Evolutionary conservation across 2,888 invertebrate species (phyloP).

Genomic region (Tortrix viridana): DNA sequence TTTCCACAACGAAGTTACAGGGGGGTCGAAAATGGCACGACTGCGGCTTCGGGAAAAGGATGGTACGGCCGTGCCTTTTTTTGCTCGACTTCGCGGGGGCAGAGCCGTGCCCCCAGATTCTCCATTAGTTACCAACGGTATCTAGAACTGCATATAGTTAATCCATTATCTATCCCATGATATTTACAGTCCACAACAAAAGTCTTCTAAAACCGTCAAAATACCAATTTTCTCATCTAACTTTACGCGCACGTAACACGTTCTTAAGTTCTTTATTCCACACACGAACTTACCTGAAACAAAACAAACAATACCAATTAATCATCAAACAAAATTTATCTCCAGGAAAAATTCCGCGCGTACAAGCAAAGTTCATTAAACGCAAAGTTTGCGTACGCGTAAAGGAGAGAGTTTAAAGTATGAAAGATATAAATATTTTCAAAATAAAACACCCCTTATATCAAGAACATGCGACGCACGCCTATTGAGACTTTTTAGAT

Average conservation of each 20-base stretch:
- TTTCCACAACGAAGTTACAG: no score
- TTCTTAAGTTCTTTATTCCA: not conserved
- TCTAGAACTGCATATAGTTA: no score
- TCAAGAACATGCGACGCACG: conserved; percentile 30
- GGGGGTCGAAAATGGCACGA: no score
- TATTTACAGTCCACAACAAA: no score
- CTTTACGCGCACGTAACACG: not conserved
- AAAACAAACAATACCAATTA: conserved; percentile 35
- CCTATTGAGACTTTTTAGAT: conserved; percentile 32
- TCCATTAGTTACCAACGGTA: no score
- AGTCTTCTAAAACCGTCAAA: no score
- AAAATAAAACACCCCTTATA: conserved; percentile 30
- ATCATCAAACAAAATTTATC: conserved; percentile 37
- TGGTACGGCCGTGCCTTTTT: no score
- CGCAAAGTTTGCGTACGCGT: conserved; percentile 6
- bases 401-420: not conserved
- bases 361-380: conserved; percentile 28
- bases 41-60: no score
- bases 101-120: no score
- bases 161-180: no score
- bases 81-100: no score
- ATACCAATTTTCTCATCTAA: no score
- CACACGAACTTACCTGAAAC: conserved; percentile 45
- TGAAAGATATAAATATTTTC: conserved; percentile 12
- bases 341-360: conserved; percentile 29